Evolutionary conservation across 2,888 invertebrate species (phyloP).

Genomic region (Cenopis cana): DNA sequence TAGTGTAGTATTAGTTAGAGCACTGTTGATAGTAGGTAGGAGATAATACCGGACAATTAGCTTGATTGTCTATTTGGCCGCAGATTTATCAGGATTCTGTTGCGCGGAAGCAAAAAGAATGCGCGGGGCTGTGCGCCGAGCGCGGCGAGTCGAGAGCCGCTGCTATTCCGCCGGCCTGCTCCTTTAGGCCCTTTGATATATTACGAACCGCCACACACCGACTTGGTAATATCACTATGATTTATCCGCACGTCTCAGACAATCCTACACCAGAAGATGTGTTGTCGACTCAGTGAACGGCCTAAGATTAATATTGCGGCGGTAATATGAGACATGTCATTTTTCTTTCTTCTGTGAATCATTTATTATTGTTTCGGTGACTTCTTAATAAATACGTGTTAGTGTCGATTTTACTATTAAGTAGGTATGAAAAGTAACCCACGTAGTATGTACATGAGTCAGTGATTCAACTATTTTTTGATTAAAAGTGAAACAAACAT

Average conservation of each 20-base stretch:
- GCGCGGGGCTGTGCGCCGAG: constrained; percentile 46
- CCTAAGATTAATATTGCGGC: constrained; percentile 66
- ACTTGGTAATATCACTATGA: constrained; percentile 74
- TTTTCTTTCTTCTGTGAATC: constrained; percentile 58
- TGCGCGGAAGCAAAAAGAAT: too few species aligned
- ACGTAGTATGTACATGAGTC: constrained; percentile 49
- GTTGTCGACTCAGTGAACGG: constrained; percentile 59
- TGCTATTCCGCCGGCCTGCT: constrained; percentile 54
- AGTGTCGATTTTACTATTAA: constrained; percentile 26
- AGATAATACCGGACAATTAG: constrained; percentile 5
- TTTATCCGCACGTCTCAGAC: constrained; percentile 67
- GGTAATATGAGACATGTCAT: constrained; percentile 64
- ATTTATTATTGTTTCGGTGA: constrained; percentile 54
- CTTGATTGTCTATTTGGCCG: constrained; percentile 5
- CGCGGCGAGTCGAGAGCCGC: constrained; percentile 52
- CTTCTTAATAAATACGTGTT: constrained; percentile 34
- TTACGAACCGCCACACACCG: constrained; percentile 66
- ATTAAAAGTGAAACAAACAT: constrained; percentile 73
- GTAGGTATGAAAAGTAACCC: constrained; percentile 1
- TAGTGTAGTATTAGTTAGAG: not conserved
- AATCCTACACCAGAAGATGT: constrained; percentile 65
- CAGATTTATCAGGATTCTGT: constrained; percentile 61
- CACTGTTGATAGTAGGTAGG: not conserved
- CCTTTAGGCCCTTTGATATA: constrained; percentile 73
- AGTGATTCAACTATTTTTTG: constrained; percentile 60